A percentile compares a stretch with the other conserved stretches of the same genome.
These are phyloP conservation scores for Strix uralensis DNA, from an alignment of 2,113 vertebrate genomes.

Conservation along the genomic window DNA sequence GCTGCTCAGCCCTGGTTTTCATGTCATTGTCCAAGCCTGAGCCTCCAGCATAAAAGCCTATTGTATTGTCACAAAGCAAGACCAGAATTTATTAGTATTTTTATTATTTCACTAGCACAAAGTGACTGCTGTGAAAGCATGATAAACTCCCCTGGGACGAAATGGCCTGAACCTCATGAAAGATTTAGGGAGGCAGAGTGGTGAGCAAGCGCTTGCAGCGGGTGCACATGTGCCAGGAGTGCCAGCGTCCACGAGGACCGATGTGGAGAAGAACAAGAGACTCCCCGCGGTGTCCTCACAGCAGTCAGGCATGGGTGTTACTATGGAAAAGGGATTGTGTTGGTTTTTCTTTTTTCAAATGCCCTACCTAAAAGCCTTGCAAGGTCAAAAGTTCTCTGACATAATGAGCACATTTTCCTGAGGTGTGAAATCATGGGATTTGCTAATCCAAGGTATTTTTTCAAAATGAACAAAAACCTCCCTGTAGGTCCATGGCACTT, in stretches of 20 bases:
- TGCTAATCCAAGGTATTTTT: background rate
- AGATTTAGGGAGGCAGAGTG: background rate
- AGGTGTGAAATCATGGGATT: background rate
- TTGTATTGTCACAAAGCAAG: conserved; percentile 3
- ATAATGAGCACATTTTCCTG: background rate
- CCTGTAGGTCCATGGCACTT: background rate
- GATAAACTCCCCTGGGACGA: background rate
- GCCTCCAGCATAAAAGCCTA: background rate
- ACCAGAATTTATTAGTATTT: conserved; percentile 32
- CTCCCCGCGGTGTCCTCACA: background rate
- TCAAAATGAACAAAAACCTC: background rate
- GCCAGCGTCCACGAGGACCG: background rate
- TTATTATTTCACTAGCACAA: background rate
- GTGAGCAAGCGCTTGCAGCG: background rate
- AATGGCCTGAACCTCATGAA: background rate
- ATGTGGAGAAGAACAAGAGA: background rate
- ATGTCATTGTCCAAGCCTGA: background rate
- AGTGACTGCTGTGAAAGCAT: background rate
- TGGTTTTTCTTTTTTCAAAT: background rate
- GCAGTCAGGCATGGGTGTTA: background rate
- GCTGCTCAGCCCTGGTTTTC: conserved; percentile 11
- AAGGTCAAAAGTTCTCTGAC: background rate
- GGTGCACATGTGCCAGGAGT: background rate
- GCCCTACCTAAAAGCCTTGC: background rate
- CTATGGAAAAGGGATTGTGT: background rate